These are phyloP conservation scores for Carterocephalus palaemon DNA, from an alignment of 2,888 invertebrate species.

Conservation along the genomic window DNA sequence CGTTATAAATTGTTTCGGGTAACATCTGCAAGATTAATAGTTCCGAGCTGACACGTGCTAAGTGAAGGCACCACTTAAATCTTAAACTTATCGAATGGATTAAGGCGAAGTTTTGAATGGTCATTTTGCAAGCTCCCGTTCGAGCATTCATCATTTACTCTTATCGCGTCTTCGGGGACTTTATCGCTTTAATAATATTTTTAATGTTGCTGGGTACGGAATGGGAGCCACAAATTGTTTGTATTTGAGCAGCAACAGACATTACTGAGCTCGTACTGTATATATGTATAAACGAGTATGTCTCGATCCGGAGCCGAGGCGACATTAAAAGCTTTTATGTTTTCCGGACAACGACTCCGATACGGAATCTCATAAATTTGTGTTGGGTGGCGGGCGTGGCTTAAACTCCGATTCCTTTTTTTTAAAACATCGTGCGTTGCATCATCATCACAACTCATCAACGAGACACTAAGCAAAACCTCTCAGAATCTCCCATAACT, in stretches of 20 bases:
- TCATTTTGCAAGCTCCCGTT: constrained; percentile 33
- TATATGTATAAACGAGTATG: too few species aligned
- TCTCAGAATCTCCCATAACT: too few species aligned
- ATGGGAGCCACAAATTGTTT: constrained; percentile 43
- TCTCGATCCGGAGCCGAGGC: constrained; percentile 33
- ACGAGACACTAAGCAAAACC: too few species aligned
- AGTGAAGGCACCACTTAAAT: constrained; percentile 55
- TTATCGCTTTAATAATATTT: constrained; percentile 40
- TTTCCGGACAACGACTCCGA: constrained; percentile 53
- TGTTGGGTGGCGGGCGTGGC: too few species aligned
- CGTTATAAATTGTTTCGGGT: constrained; percentile 69
- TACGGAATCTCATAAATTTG: constrained; percentile 41
- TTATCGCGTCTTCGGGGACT: constrained; percentile 32
- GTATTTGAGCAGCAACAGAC: constrained; percentile 49
- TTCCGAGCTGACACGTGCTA: constrained; percentile 56
- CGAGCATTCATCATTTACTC: constrained; percentile 26
- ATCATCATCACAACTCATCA: too few species aligned
- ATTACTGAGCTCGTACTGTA: constrained; percentile 39
- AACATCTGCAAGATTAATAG: constrained; percentile 71
- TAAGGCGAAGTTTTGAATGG: constrained; percentile 40
- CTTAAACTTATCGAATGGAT: constrained; percentile 48
- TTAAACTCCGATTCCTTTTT: too few species aligned
- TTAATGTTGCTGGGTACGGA: constrained; percentile 37
- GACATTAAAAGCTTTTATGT: constrained; percentile 63
- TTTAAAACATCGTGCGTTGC: too few species aligned